Base-by-base conservation (phyloP, 2,888 invertebrate genomes). In the Pediacus dermestoides region DNA sequence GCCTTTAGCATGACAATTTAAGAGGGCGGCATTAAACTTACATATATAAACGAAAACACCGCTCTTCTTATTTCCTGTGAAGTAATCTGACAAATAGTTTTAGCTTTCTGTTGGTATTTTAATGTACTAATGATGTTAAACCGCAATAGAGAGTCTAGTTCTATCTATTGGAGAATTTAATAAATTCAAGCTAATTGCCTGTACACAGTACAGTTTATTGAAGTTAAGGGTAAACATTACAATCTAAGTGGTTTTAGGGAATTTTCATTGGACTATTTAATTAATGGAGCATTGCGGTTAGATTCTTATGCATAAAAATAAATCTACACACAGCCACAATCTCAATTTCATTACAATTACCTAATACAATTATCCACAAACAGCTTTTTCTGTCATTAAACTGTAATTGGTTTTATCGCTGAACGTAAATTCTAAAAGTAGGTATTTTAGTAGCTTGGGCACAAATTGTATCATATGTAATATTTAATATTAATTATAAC, bases 251-350 rank as follows among this genome's bases (percentile, higher is more conserved):
- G 43, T 39, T 43, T 35, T 43, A 28, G 37, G 35, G 39, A 39
- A 43, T 43, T 43, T 43, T 43, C 43, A 43, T 43, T 43, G 37
- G 34, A 16, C 35, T 36, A 39, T 39, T 43, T 43, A 39, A 35
- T 43, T 35, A 43, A 43, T 43, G 43, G 34, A 34, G 42, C 34
- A 34, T 42, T 30, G 28, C 35, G 39, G 36, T 39, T 30, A 27
- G 30, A 28, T 34, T 31, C 30, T 21, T 27, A 36, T 37, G 37
- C n/a, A 35, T 35, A 35, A 35, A 35, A 16, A 26, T 35, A 35
- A 35, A 35, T 35, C 35, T 7, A n/a, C 21, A n/a, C 6, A 18
- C 6, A n/a, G n/a, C n/a, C 21, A n/a, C 21, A 18, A 18, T 7
- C n/a, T 6, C 21, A 18, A 18, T 18, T 18, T 7, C 6, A 18